Conservation (phyloP, 2,797 vertebrate species). For the Ceryle rudis region DNA sequence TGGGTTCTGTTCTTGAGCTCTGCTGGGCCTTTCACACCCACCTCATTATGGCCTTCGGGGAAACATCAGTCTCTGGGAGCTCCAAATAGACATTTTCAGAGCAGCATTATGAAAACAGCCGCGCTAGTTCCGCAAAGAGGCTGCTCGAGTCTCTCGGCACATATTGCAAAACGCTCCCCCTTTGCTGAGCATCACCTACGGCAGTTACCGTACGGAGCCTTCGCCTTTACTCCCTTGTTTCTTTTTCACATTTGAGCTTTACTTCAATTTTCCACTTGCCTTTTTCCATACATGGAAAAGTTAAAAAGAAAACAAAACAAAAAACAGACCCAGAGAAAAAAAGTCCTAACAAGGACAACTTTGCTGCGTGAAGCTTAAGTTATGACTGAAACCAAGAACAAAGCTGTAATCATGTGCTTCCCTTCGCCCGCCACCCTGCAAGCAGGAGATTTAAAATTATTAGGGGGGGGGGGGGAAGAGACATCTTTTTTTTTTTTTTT, state of each 20-base stretch:
- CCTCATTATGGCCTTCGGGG: not conserved
- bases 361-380: not conserved
- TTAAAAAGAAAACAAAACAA: not conserved
- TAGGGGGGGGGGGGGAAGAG: not conserved
- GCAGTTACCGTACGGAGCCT: not conserved
- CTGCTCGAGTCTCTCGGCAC: not conserved
- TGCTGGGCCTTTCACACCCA: not conserved
- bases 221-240: not conserved
- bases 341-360: slow-evolving; percentile 1
- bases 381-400: not conserved
- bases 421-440: not conserved
- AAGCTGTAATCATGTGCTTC: not conserved
- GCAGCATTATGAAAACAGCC: not conserved
- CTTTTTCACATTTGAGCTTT: not conserved
- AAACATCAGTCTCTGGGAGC: not conserved
- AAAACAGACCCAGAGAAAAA: not conserved
- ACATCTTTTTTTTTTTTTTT: not conserved
- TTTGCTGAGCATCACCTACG: not conserved
- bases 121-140: not conserved
- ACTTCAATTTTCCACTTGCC: not conserved
- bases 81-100: not conserved
- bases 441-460: not conserved
- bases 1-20: not conserved
- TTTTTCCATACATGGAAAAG: slow-evolving; percentile 3
- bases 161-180: slow-evolving; percentile 12